Base-by-base conservation (phyloP, 2,797 vertebrate species). In the Cryptoblepharus egeriae region DNA sequence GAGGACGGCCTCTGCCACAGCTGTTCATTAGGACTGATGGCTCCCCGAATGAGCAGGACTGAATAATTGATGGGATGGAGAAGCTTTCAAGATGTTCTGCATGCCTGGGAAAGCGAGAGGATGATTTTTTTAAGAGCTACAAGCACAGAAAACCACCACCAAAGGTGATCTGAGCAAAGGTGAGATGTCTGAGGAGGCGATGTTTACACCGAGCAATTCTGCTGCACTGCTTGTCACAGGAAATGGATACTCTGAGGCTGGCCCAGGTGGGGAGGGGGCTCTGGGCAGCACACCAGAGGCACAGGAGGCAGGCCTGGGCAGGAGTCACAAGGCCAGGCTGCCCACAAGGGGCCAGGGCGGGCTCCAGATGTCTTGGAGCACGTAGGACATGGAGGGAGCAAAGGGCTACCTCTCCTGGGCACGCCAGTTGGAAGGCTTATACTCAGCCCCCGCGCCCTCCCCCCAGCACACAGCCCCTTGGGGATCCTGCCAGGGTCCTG, bases 51-150 rank as follows among this genome's bases (percentile, higher is more conserved):
- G n/a, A n/a, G n/a, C 91, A 89, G 93, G 92, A 87, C 87, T 96
- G 95, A 96, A 96, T 96, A 96, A 96, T 96, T 96, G 95, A 96
- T 95, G 95, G 93, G 92, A 90, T 42, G 85, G 81, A 94, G 94
- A 94, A 87, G 95, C 93, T 95, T 94, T 95, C 94, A 95, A 95
- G 92, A 95, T 94, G 95, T 91, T 94, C 91, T 32, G 84, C 78
- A 83, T 0, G 87, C 93, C 93, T 63, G 0, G 80, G 90, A 93
- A 92, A 91, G 91, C 20, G 73, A 91, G 91, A 86, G 90, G 87
- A 93, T 93, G 93, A 92, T 92, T 94, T 94, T 94, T 94, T 95
- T 92, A 94, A 93, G 91, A 93, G 93, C 93, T 90, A 91, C 95
- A 90, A 92, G 90, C 90, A 91, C 0, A 79, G 92, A 89, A 93